Percentiles rank a stretch among this genome's conserved stretches.
Conservation (phyloP, 2,113 vertebrate species). For the Alosa alosa region DNA sequence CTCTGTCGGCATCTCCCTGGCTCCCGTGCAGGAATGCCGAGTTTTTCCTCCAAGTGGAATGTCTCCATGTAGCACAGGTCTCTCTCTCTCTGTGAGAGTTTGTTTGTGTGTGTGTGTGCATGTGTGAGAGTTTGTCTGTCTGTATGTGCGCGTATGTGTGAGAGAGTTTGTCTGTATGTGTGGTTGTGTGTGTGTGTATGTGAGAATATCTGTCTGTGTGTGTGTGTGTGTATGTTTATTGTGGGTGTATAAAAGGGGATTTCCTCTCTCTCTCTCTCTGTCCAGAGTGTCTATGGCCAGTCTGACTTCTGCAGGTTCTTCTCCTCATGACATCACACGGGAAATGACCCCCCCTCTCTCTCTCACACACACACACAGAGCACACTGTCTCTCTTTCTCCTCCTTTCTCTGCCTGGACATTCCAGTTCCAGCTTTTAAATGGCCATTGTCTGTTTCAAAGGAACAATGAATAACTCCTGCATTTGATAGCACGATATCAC, state of each 20-base stretch:
- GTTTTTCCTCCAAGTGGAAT: not conserved
- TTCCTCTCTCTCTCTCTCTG: not conserved
- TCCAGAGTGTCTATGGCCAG: not conserved
- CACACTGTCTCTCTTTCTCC: not conserved
- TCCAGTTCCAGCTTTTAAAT: not conserved
- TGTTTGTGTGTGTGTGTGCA: not conserved
- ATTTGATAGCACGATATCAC: conserved; percentile 3
- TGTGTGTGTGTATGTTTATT: not conserved
- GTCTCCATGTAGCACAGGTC: not conserved
- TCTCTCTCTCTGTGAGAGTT: too few species aligned
- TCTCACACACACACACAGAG: not conserved
- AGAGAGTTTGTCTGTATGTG: not conserved
- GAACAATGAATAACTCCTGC: conserved; percentile 6
- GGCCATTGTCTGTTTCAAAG: not conserved
- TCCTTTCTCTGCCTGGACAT: not conserved
- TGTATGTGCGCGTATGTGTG: not conserved
- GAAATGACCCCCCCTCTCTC: not conserved
- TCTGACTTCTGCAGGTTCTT: not conserved
- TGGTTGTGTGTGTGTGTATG: not conserved
- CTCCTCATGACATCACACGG: not conserved
- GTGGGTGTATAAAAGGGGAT: not conserved
- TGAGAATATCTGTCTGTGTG: not conserved
- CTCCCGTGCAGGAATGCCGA: not conserved
- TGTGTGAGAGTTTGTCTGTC: not conserved
- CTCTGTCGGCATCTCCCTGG: conserved; percentile 23